Base-by-base conservation (phyloP, 1,140 invertebrate genomes). In the Chironomus tepperi region DNA sequence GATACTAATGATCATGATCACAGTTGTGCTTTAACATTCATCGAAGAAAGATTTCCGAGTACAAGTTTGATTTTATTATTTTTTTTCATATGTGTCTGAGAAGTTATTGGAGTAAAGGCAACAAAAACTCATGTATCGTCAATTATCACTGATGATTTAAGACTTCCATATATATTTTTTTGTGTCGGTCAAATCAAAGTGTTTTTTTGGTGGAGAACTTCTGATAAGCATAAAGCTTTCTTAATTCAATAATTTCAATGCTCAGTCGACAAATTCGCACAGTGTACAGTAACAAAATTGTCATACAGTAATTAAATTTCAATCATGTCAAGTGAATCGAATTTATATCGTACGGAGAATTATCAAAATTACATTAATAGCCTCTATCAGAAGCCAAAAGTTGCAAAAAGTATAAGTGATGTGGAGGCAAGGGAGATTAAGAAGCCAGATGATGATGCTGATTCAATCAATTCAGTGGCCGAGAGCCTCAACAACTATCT, bases 331-430 rank as follows among this genome's bases (percentile, higher is more conserved):
- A 70, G 65, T 70, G 65, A 70, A 70, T 16, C 65, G 6, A 70
- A 70, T 70, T 10, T 70, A 18, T 70, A 70, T 70, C 65, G 65
- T 19, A 19, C 65, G 12, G 65, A 70, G 7, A 70, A 18, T 18
- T 70, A 70, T 70, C 65, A 70, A 70, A 70, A 70, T 70, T 70
- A 70, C 18, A 70, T 70, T 10, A 70, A 70, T 21, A 70, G 65
- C 65, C 19, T 18, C 5, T 16, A 70, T 70, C 3, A 70, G 18
- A 16, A 18, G 15, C 65, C 65, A 19, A 18, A 15, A 18, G 65
- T 70, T 18, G 18, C 6, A 8, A 70, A 70, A 70, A 70, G 65
- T 70, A 21, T 70, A 18, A 70, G 65, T 21, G 65, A 70, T 70
- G 19, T 70, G 18, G 5, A 70, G 10, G 12, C n/a, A 7, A 8